A percentile compares a stretch with the other conserved stretches of the same genome.
phyloP scores from a whole-genome alignment of 2,797 vertebrate genomes.

The Forpus xanthops region DNA sequence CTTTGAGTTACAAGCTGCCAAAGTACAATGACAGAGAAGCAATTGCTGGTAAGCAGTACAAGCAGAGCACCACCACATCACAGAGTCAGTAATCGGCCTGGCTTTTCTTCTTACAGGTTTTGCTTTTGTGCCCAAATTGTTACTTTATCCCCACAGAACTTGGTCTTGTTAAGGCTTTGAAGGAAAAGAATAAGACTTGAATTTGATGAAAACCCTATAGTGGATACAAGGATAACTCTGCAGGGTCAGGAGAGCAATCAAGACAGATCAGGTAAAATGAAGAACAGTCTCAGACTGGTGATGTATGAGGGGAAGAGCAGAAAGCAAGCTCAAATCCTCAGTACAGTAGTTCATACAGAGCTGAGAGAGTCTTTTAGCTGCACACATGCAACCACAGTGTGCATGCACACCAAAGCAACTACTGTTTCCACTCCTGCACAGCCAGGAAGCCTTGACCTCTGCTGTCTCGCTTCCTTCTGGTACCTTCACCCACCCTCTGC shows the following conservation, averaged over 20 bases:
- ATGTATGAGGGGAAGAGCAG: background rate
- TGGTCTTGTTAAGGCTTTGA: background rate
- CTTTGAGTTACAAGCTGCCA: background rate
- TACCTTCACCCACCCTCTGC: background rate
- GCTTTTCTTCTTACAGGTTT: background rate
- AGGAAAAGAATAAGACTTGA: background rate
- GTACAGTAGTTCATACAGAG: background rate
- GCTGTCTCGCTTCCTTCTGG: background rate
- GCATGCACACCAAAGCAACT: rapidly evolving
- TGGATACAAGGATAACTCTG: background rate
- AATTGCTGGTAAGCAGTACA: background rate
- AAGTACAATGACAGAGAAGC: background rate
- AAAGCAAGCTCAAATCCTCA: background rate
- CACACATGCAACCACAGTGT: background rate
- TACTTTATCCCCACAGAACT: background rate
- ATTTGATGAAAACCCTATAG: background rate
- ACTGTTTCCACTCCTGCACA: rapidly evolving
- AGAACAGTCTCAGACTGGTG: background rate
- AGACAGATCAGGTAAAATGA: background rate
- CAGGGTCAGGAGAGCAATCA: background rate
- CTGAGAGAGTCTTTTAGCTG: background rate
- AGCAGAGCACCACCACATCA: background rate
- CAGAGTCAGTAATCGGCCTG: background rate
- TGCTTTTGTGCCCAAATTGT: background rate
- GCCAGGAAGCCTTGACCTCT: background rate